Base-by-base conservation (phyloP, 2,113 vertebrate species). In the Thermophis baileyi region DNA sequence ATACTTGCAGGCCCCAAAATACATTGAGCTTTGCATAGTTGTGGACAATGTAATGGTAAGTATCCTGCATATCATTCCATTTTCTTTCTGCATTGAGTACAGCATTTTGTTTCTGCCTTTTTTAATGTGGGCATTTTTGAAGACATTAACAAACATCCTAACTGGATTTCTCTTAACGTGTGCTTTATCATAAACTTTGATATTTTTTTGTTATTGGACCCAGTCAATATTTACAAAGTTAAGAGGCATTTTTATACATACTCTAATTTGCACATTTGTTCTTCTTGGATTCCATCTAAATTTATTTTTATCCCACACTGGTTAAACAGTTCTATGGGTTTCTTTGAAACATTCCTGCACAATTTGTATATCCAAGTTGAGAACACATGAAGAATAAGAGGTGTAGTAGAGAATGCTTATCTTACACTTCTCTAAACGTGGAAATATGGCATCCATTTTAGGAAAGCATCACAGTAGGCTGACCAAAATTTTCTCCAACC, bases 21-120 rank as follows among this genome's bases (percentile, higher is more conserved):
- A 97, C 1, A 89, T 98, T 91, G 97, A 98, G 93, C 88, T 98
- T 88, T 97, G 94, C 16, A 0, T 98, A 0, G 97, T 98, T 8
- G 96, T 97, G 94, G 98, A 98, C 95, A 95, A 97, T 0, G 24
- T 90, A 86, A 94, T 98, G 97, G 98, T 98, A 96, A 98, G 95
- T 96, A 90, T 0, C 18, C 12, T 22, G 35, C 35, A 81, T 81
- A 81, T 81, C 16, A 40, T 47, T 10, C 87, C 7, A 81, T 9
- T 40, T 81, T 40, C n/a, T 81, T 81, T 40, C n/a, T 81, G 35
- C 2, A 3, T 40, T 81, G 18, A 81, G 57, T 27, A 63, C 60
- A 63, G 11, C 10, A n/a, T 30, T 30, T n/a, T 30, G 10, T 74
- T 74, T 35, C n/a, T 74, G 69, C 16, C 16, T 81, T 40, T 81